Evolutionary conservation across 2,888 invertebrate species (phyloP).

Genomic region (Gnatocerus cornutus): DNA sequence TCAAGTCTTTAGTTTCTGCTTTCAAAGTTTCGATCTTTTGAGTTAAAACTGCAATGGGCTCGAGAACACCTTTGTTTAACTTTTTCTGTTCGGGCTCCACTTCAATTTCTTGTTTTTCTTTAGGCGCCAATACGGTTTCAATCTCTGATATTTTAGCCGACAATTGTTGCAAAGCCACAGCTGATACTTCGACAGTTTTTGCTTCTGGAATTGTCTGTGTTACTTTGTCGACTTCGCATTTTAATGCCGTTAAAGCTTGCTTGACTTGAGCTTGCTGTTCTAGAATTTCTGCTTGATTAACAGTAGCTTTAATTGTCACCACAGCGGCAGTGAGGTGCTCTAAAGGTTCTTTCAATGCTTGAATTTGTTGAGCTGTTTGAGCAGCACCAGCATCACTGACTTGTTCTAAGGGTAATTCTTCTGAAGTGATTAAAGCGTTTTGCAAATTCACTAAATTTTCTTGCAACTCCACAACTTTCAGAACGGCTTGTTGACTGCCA

Average conservation of each 20-base stretch:
- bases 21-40: constrained; percentile 49
- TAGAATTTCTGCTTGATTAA: constrained; percentile 48
- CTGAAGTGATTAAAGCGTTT: constrained; percentile 18
- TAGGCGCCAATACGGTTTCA: constrained; percentile 22
- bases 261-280: constrained; percentile 40
- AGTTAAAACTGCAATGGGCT: constrained; percentile 8
- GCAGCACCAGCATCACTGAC: background rate
- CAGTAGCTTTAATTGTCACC: constrained; percentile 36
- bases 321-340: constrained; percentile 12
- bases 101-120: background rate
- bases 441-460: constrained; percentile 34
- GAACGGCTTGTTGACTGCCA: constrained; percentile 54
- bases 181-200: constrained; percentile 5
- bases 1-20: constrained; percentile 40
- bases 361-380: constrained; percentile 9
- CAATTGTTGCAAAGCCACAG: constrained; percentile 28
- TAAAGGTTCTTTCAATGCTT: constrained; percentile 36
- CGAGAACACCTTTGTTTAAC: constrained; percentile 27
- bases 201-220: constrained; percentile 12
- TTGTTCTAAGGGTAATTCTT: constrained; percentile 12
- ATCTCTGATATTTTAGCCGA: constrained; percentile 38
- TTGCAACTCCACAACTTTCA: constrained; percentile 51
- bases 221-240: constrained; percentile 45
- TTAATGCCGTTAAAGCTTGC: constrained; percentile 47
- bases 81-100: constrained; percentile 9